Evolutionary conservation across 2,113 vertebrate species (phyloP).

Genomic region (Crotalus tigris): DNA sequence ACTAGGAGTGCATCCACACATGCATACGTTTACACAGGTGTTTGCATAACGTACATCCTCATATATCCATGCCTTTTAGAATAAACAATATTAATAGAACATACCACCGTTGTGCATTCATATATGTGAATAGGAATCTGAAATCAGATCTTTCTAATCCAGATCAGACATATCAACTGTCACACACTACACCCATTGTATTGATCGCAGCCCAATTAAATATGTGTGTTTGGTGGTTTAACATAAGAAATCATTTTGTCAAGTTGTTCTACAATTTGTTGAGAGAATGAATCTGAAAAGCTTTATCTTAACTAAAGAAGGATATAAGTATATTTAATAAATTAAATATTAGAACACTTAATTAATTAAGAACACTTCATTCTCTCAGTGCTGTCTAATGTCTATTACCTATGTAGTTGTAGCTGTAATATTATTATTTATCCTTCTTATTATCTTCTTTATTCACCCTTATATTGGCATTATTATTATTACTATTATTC

Average conservation of each 20-base stretch:
- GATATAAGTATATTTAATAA: neutral
- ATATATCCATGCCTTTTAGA: neutral
- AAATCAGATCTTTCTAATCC: neutral
- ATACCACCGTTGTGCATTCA: neutral
- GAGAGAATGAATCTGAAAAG: neutral
- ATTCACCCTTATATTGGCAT: too few species aligned
- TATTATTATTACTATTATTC: too few species aligned
- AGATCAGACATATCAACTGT: neutral
- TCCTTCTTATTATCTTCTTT: too few species aligned
- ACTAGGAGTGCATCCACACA: neutral
- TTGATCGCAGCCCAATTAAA: neutral
- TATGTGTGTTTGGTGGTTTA: neutral
- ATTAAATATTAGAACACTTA: too few species aligned
- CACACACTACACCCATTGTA: neutral
- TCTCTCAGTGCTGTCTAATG: too few species aligned
- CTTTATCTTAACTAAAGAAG: neutral
- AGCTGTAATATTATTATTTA: too few species aligned
- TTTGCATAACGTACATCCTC: neutral
- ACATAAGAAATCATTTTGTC: neutral
- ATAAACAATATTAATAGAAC: neutral
- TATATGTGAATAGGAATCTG: neutral
- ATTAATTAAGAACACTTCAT: too few species aligned
- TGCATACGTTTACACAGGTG: neutral
- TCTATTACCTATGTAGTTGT: too few species aligned
- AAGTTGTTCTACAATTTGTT: neutral